phyloP scores from a whole-genome alignment of 2,888 invertebrate species.

The Gnatocerus cornutus region DNA sequence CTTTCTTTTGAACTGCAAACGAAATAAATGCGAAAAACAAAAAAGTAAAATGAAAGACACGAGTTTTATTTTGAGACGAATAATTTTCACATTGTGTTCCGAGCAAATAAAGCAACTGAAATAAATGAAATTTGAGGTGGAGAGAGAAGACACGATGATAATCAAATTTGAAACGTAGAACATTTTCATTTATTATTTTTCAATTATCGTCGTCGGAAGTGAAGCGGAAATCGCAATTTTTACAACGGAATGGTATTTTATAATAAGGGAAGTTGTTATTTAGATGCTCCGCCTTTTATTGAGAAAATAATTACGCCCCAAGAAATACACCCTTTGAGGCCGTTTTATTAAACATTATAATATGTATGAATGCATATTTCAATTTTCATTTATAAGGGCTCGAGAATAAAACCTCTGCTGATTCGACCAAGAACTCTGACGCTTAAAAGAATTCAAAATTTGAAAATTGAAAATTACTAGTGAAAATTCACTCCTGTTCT shows the following conservation, averaged over 20 bases:
- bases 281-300: not conserved
- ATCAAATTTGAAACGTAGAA: slow-evolving; percentile 10
- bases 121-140: slow-evolving; percentile 13
- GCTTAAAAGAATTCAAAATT: too few species aligned
- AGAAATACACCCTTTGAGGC: not conserved
- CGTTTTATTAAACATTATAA: not conserved
- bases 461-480: too few species aligned
- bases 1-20: not conserved
- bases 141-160: slow-evolving; percentile 11
- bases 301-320: not conserved
- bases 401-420: slow-evolving; percentile 33
- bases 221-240: slow-evolving; percentile 9
- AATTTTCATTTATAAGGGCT: slow-evolving; percentile 34
- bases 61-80: slow-evolving; percentile 2
- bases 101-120: slow-evolving; percentile 15
- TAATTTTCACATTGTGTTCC: slow-evolving; percentile 2
- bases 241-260: not conserved
- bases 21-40: not conserved
- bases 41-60: slow-evolving; percentile 1
- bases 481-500: too few species aligned
- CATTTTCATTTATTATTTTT: slow-evolving; percentile 22
- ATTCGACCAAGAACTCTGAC: slow-evolving; percentile 34
- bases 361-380: slow-evolving; percentile 23
- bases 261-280: slow-evolving; percentile 7
- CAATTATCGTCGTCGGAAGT: slow-evolving; percentile 3